Evolutionary conservation across 2,113 vertebrate genomes (phyloP).

Genomic region (Tapirus terrestris): DNA sequence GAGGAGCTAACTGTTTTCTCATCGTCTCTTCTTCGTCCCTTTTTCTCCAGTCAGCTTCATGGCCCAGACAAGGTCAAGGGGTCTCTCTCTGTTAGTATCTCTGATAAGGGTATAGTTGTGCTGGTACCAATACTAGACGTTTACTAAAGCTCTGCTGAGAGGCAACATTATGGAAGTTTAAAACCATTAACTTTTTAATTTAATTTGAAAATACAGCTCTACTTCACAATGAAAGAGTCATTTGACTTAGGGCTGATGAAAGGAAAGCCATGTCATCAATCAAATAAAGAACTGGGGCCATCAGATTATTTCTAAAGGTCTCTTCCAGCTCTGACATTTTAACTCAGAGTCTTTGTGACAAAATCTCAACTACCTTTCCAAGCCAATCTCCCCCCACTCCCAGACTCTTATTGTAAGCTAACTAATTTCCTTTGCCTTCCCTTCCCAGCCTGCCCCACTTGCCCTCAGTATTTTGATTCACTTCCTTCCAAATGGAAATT

Average conservation of each 20-base stretch:
- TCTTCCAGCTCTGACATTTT: conserved; percentile 20
- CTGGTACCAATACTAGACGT: not conserved
- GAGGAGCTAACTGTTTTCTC: not conserved
- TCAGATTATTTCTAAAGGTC: conserved; percentile 28
- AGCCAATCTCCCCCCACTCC: not conserved
- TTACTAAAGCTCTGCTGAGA: not conserved
- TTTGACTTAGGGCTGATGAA: not conserved
- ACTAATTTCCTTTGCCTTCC: not conserved
- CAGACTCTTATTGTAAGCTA: not conserved
- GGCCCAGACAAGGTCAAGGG: not conserved
- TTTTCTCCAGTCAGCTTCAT: not conserved
- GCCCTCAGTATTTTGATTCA: not conserved
- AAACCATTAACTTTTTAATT: conserved; percentile 1
- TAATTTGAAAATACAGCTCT: conserved; percentile 47
- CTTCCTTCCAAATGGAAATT: conserved; percentile 23
- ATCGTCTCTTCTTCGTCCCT: not conserved
- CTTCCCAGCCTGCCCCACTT: not conserved
- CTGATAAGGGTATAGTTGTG: not conserved
- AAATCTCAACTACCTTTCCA: not conserved
- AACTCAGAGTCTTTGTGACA: not conserved
- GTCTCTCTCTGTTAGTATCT: not conserved
- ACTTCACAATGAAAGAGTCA: conserved; percentile 34
- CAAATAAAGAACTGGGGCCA: conserved; percentile 12
- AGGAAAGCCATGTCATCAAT: not conserved
- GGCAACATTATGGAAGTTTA: not conserved